Evolutionary conservation across 2,888 invertebrate genomes (phyloP).

Genomic region (Sarcophaga caerulescens): DNA sequence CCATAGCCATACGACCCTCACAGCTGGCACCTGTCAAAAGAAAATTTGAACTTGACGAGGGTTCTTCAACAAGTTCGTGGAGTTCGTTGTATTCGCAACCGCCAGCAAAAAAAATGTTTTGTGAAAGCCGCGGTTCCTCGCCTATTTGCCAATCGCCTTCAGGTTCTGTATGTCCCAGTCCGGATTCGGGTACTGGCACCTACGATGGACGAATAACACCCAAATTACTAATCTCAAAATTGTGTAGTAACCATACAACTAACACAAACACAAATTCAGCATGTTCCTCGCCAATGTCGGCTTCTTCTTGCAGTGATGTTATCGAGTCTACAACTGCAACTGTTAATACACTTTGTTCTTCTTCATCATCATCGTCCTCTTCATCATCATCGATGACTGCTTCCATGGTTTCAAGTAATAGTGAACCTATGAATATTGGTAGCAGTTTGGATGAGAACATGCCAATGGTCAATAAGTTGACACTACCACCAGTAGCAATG

Average conservation of each 20-base stretch:
- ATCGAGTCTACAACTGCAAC: constrained; percentile 60
- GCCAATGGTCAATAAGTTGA: constrained; percentile 70
- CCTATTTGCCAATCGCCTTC: constrained; percentile 81
- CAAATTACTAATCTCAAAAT: constrained; percentile 80
- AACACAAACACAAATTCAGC: constrained; percentile 75
- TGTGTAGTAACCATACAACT: constrained; percentile 78
- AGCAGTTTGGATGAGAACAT: constrained; percentile 76
- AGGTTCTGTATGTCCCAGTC: constrained; percentile 79
- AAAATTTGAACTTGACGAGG: constrained; percentile 80
- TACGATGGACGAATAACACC: constrained; percentile 81
- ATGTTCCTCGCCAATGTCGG: constrained; percentile 78
- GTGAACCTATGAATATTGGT: constrained; percentile 75
- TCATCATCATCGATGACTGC: constrained; percentile 65
- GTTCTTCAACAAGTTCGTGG: constrained; percentile 76
- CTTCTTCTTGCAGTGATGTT: constrained; percentile 75
- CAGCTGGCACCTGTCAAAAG: constrained; percentile 86
- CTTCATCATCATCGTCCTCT: constrained; percentile 69
- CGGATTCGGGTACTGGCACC: constrained; percentile 80
- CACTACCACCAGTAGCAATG: constrained; percentile 69
- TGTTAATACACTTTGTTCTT: constrained; percentile 69
- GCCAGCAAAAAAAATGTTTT: constrained; percentile 79
- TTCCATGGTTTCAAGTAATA: constrained; percentile 72
- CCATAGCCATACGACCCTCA: constrained; percentile 91
- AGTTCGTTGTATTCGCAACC: constrained; percentile 79
- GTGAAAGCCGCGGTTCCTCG: constrained; percentile 79